Conservation (phyloP, 2,113 vertebrate species). For the Dinomys branickii region DNA sequence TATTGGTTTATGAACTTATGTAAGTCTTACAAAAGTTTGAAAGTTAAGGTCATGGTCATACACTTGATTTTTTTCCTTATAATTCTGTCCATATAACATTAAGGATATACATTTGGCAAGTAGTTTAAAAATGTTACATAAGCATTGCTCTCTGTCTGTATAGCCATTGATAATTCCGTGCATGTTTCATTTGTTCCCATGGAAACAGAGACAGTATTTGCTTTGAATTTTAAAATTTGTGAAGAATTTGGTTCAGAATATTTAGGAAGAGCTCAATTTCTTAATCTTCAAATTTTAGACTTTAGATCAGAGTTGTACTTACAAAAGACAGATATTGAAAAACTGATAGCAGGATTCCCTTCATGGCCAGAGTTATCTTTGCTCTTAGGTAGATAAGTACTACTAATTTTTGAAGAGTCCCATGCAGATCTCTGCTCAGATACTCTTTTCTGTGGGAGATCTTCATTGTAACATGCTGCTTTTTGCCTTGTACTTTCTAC, state of each 20-base stretch:
- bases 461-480: background rate
- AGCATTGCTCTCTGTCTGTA: background rate
- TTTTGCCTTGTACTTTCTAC: background rate
- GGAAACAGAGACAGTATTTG: background rate
- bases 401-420: background rate
- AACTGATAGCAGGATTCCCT: background rate
- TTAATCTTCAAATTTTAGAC: conserved; percentile 24
- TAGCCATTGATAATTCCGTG: background rate
- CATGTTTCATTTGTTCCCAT: background rate
- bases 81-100: conserved; percentile 3
- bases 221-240: conserved; percentile 40
- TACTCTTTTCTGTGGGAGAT: too few species aligned
- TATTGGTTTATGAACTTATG: background rate
- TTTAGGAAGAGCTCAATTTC: conserved; percentile 4
- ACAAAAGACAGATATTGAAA: background rate
- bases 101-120: background rate
- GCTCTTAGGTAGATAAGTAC: background rate
- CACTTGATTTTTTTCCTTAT: background rate
- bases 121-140: background rate
- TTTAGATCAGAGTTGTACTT: conserved; percentile 32
- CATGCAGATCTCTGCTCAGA: background rate
- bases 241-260: background rate
- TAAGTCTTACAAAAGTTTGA: background rate
- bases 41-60: background rate
- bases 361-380: background rate